These are phyloP conservation scores for Onchidella celtica DNA, from an alignment of 2,888 invertebrate species.

Conservation along the genomic window DNA sequence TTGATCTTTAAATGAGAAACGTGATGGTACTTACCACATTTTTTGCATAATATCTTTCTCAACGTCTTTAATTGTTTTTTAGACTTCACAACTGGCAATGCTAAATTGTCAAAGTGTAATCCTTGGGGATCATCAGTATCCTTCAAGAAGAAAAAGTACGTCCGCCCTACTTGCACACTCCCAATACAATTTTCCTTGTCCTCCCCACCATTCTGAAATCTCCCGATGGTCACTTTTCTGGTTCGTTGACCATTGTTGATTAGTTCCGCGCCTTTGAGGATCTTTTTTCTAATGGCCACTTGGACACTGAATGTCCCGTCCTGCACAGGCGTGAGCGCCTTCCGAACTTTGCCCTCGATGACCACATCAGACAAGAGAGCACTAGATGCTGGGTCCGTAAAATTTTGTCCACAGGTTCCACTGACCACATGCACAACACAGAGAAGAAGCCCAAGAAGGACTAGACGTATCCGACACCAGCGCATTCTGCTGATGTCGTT, in stretches of 20 bases:
- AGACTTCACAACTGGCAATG: slow-evolving; percentile 46
- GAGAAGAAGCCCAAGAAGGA: slow-evolving; percentile 30
- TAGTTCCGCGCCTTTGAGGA: slow-evolving; percentile 40
- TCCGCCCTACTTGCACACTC: slow-evolving; percentile 31
- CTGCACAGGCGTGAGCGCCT: neutral
- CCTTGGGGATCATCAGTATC: slow-evolving; percentile 37
- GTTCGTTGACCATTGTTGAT: slow-evolving; percentile 31
- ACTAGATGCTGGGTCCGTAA: slow-evolving; percentile 44
- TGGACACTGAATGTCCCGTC: slow-evolving; percentile 28
- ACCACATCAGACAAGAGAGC: slow-evolving; percentile 47
- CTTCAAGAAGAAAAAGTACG: slow-evolving; percentile 47
- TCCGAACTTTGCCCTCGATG: slow-evolving; percentile 44
- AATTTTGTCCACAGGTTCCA: slow-evolving; percentile 22
- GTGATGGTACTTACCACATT: slow-evolving; percentile 24
- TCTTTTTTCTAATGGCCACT: slow-evolving; percentile 43
- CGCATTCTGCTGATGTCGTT: slow-evolving; percentile 2
- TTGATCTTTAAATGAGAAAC: neutral
- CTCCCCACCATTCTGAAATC: neutral
- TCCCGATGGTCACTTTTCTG: slow-evolving; percentile 33
- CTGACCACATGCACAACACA: slow-evolving; percentile 38
- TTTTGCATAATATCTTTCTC: neutral
- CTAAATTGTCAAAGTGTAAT: slow-evolving; percentile 42
- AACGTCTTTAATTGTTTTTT: neutral
- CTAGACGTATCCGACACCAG: slow-evolving; percentile 35
- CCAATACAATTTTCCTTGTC: slow-evolving; percentile 27